A percentile compares a stretch with the other conserved stretches of the same genome.
Evolutionary conservation across 2,888 invertebrate species (phyloP).

Genomic region (Mystacides longicornis): DNA sequence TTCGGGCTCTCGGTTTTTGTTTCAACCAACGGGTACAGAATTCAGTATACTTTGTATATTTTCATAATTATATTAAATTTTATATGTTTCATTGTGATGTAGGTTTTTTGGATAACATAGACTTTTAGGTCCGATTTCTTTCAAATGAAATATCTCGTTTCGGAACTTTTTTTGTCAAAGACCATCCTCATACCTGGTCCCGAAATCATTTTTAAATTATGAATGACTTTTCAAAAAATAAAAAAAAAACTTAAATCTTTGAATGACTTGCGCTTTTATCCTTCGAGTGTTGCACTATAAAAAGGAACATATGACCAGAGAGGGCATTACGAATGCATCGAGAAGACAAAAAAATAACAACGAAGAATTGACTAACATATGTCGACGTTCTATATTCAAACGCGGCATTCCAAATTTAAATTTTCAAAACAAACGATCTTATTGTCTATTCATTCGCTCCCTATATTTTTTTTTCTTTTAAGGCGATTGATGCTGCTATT

Average conservation of each 20-base stretch:
- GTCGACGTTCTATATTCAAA: conserved; percentile 7
- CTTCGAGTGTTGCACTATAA: background rate
- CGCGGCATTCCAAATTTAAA: conserved; percentile 20
- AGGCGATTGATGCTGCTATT: conserved; percentile 14
- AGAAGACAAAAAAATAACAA: background rate
- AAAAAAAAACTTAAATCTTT: too few species aligned
- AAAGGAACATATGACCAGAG: background rate
- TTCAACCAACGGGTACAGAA: too few species aligned
- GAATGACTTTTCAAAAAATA: background rate
- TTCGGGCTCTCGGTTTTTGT: too few species aligned
- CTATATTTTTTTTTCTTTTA: conserved; percentile 16
- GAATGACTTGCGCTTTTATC: background rate
- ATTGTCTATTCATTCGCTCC: conserved; percentile 21
- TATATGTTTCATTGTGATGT: too few species aligned
- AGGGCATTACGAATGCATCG: background rate
- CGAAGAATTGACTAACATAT: background rate
- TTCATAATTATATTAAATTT: too few species aligned
- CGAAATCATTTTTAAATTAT: too few species aligned
- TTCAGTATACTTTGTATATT: too few species aligned
- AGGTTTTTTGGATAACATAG: too few species aligned
- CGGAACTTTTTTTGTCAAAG: too few species aligned
- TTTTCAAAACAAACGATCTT: conserved; percentile 19
- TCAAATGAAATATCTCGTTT: too few species aligned
- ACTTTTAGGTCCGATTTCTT: too few species aligned
- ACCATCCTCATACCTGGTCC: too few species aligned